These are phyloP conservation scores for Rhizomys pruinosus DNA, from an alignment of 2,113 vertebrate genomes.

Conservation along the genomic window DNA sequence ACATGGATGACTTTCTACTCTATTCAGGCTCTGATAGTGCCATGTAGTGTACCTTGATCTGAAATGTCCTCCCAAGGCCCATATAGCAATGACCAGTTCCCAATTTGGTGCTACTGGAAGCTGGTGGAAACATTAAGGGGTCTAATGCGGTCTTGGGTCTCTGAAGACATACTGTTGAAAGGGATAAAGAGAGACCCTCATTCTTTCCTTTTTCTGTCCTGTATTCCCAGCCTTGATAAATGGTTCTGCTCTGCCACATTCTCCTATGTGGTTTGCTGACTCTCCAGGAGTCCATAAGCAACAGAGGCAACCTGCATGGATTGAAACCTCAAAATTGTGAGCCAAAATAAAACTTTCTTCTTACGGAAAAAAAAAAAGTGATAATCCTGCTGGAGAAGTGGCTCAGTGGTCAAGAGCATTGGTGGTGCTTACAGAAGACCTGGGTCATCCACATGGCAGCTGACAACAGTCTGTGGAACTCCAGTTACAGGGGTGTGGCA, in stretches of 20 bases:
- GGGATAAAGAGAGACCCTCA: no score
- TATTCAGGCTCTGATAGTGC: not conserved
- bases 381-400: no score
- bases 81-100: not conserved
- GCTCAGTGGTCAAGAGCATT: no score
- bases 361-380: no score
- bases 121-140: not conserved
- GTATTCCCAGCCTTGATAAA: not conserved
- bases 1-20: not conserved
- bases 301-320: not conserved
- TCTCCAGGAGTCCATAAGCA: not conserved
- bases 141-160: not conserved
- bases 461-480: no score
- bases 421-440: no score
- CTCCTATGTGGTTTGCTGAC: not conserved
- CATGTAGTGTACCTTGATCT: not conserved
- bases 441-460: no score
- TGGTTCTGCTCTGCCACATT: not conserved
- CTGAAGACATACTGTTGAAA: not conserved
- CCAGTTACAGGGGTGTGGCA: no score
- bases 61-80: not conserved
- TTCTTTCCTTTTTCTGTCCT: not conserved
- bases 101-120: not conserved
- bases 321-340: not conserved
- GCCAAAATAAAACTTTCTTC: not conserved